Evolutionary conservation across 2,797 vertebrate genomes (phyloP), one percentile per base, ranked within the genome.

Genomic region (Gobionotothen gibberifrons): DNA sequence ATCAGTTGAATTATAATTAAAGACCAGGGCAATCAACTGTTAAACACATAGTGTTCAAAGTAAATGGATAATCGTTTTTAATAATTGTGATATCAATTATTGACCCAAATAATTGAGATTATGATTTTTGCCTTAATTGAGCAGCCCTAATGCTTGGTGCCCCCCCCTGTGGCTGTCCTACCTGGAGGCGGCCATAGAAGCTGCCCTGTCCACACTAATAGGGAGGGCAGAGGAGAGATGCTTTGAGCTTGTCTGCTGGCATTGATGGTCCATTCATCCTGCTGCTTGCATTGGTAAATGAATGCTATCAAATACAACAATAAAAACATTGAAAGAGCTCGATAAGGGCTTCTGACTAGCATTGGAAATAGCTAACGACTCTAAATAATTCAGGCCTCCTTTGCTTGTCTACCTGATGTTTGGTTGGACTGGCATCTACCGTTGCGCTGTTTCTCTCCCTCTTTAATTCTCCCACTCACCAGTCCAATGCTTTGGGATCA

Each of bases 401-500:
- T 65, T 70, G 62, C 69, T 69, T 63, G 69, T 56, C 76, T 47
- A 83, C 68, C 82, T 88, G 78, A 66, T 60, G 60, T 64, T 62
- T 75, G 60, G 64, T 62, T 75, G 75, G 75, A 91, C 71, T 69
- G 63, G 39, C 71, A 81, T 75, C 67, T 79, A 87, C 84, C 79
- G 81, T 52, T 64, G 32, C 6, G 4, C 67, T 42, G 51, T 78
- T 54, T 15, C 49, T 49, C 48, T 68, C 47, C 17, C 49, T 82
- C 64, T 81, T 58, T 58, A 80, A 81, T 78, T 87, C 78, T 80
- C 71, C 61, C 73, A 76, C 85, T 79, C 86, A 85, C 83, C 76
- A 55, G 79, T 83, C 89, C 83, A 91, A 69, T 90, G 86, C 91
- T 90, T 92, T 91, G 90, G 89, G 93, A 95, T 95, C 93, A 93